phyloP scores from a whole-genome alignment of 2,888 invertebrate species.

The Eubasilissa splendida region DNA sequence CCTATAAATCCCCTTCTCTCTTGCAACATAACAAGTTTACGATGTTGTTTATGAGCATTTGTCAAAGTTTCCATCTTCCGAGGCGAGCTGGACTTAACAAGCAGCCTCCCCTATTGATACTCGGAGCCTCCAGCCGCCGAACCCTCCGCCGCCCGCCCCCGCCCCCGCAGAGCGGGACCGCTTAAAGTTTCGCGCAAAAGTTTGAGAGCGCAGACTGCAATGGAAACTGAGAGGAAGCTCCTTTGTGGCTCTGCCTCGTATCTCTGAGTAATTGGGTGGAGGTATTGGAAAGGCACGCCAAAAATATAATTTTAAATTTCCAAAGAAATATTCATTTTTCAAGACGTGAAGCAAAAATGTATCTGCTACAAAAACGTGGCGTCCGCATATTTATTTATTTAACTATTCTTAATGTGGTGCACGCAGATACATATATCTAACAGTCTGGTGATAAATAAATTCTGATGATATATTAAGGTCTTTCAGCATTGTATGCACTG shows the following conservation, averaged over 20 bases:
- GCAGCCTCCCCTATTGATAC: constrained; percentile 6
- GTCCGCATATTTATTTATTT: too few species aligned
- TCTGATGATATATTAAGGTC: too few species aligned
- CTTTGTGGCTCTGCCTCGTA: not conserved
- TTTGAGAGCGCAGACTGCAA: constrained; percentile 2
- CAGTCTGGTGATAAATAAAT: too few species aligned
- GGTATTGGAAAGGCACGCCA: too few species aligned
- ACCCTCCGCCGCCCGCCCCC: not conserved
- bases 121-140: not conserved
- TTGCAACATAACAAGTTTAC: not conserved
- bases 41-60: constrained; percentile 17
- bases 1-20: not conserved
- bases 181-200: not conserved
- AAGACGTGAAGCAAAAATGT: too few species aligned
- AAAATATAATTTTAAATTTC: too few species aligned
- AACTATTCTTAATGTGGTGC: too few species aligned
- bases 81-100: constrained; percentile 9
- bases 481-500: too few species aligned
- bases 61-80: constrained; percentile 24
- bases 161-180: too few species aligned
- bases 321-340: too few species aligned
- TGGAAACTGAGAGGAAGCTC: not conserved
- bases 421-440: too few species aligned
- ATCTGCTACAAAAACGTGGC: too few species aligned
- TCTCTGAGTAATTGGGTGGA: not conserved